A percentile compares a stretch with the other conserved stretches of the same genome.
These are phyloP conservation scores for Sogatella furcifera DNA, from an alignment of 1,140 invertebrate species.

Conservation along the genomic window DNA sequence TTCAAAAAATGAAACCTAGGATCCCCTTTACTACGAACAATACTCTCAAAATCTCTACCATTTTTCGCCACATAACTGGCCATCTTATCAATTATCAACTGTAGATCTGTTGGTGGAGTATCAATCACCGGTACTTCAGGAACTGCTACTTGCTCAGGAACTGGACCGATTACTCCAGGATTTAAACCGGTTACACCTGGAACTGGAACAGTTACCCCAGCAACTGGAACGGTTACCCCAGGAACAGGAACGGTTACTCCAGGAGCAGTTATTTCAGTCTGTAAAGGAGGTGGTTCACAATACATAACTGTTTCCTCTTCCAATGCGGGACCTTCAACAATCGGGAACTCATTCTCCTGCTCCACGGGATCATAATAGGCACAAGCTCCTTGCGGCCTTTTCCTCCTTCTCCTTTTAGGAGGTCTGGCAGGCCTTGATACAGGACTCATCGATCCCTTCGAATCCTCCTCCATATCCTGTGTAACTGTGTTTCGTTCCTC, in stretches of 20 bases:
- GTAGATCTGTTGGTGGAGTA: slow-evolving; percentile 63
- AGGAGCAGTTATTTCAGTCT: neutral
- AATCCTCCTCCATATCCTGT: slow-evolving; percentile 10
- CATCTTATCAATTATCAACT: slow-evolving; percentile 90
- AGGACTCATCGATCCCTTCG: neutral
- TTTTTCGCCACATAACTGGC: slow-evolving; percentile 91
- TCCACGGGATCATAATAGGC: neutral
- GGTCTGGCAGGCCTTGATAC: slow-evolving; percentile 10
- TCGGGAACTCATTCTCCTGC: neutral
- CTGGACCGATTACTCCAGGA: neutral
- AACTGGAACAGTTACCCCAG: too few relatives aligned
- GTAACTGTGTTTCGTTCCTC: neutral
- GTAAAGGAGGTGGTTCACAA: neutral
- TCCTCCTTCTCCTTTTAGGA: slow-evolving; percentile 10
- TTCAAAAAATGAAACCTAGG: slow-evolving; percentile 68
- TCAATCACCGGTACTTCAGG: slow-evolving; percentile 7
- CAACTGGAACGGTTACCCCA: neutral
- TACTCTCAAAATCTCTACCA: slow-evolving; percentile 82
- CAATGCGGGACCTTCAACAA: neutral
- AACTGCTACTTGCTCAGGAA: neutral
- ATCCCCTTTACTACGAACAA: slow-evolving; percentile 68
- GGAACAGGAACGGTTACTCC: neutral
- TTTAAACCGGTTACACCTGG: too few relatives aligned
- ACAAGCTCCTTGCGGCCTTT: slow-evolving; percentile 7
- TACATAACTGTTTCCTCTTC: neutral